Evolutionary conservation across 2,797 vertebrate genomes (phyloP).

Genomic region (Bovichtus variegatus): DNA sequence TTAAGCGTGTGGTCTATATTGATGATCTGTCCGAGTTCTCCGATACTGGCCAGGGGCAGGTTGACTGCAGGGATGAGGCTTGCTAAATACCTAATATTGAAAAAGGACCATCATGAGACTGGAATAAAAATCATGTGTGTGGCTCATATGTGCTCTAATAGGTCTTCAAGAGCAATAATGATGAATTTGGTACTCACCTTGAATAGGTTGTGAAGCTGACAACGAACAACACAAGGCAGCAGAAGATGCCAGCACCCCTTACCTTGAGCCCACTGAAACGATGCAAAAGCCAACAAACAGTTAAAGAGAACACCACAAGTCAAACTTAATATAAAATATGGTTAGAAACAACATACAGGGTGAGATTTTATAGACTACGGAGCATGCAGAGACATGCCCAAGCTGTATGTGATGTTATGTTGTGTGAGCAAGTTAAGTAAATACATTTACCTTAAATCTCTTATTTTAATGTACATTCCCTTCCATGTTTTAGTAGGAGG

Average conservation of each 20-base stretch:
- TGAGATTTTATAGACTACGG: too few species aligned
- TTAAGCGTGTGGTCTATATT: constrained; percentile 6
- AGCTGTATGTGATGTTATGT: too few species aligned
- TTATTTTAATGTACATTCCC: too few species aligned
- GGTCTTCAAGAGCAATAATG: neutral
- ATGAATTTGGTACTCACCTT: neutral
- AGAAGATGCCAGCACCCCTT: rapidly evolving
- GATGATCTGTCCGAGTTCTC: rapidly evolving
- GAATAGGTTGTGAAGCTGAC: neutral
- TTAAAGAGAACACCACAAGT: neutral
- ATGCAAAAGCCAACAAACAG: neutral
- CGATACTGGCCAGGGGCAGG: rapidly evolving
- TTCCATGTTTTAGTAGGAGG: too few species aligned
- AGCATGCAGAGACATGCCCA: too few species aligned
- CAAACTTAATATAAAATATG: neutral
- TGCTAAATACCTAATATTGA: neutral
- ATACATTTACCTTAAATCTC: too few species aligned
- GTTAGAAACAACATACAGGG: neutral
- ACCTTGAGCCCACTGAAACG: neutral
- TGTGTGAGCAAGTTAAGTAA: too few species aligned
- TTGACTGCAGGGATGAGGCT: rapidly evolving
- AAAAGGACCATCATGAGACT: neutral
- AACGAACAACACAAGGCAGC: neutral
- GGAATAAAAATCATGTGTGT: neutral
- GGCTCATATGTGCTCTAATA: neutral